phyloP scores from a whole-genome alignment of 2,888 invertebrate species.

The Spilarctia lutea region DNA sequence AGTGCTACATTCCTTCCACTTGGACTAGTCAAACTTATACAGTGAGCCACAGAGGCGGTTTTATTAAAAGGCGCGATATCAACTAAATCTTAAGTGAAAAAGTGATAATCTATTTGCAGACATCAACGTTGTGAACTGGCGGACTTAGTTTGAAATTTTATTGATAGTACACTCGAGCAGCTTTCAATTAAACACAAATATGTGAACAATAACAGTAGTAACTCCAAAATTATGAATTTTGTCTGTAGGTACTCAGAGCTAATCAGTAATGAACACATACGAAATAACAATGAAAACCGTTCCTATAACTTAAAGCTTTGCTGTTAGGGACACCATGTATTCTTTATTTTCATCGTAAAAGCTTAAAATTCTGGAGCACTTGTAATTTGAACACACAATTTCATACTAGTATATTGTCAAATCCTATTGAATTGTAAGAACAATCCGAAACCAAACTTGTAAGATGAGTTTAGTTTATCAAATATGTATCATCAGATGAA shows the following conservation, averaged over 20 bases:
- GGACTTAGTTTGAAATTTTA: constrained; percentile 11
- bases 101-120: constrained; percentile 14
- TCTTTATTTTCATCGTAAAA: not conserved
- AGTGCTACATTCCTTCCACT: constrained; percentile 58
- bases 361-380: not conserved
- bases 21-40: constrained; percentile 63
- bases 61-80: constrained; percentile 6
- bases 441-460: no score
- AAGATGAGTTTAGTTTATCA: no score
- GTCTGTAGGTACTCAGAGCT: not conserved
- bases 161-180: not conserved
- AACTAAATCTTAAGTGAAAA: constrained; percentile 20
- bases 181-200: constrained; percentile 6
- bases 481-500: no score
- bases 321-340: not conserved
- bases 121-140: not conserved
- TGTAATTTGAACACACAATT: no score
- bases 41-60: constrained; percentile 32
- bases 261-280: not conserved
- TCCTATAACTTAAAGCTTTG: not conserved
- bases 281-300: not conserved
- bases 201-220: not conserved
- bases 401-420: no score
- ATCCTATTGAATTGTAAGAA: no score
- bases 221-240: not conserved